Evolutionary conservation across 2,113 vertebrate genomes (phyloP).

Genomic region (Osmerus eperlanus): DNA sequence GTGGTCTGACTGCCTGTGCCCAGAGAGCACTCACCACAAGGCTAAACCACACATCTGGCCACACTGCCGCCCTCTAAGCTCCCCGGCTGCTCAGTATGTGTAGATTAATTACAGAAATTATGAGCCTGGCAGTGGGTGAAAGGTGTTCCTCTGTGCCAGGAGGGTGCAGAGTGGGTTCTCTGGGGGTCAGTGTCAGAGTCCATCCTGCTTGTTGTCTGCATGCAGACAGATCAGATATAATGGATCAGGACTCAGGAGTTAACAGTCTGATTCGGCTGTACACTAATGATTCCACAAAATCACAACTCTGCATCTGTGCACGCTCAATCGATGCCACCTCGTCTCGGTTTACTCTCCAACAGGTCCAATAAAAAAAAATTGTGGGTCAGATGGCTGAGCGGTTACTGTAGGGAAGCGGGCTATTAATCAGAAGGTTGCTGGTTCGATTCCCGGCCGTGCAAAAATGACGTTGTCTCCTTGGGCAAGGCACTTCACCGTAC

Average conservation of each 20-base stretch:
- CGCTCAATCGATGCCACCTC: conserved; percentile 29
- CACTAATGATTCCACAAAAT: too few species aligned
- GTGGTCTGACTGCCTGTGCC: conserved; percentile 63
- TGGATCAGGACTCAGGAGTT: too few species aligned
- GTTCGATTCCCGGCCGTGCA: too few species aligned
- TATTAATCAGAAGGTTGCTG: too few species aligned
- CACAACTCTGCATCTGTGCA: conserved; percentile 24
- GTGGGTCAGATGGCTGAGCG: too few species aligned
- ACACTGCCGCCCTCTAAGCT: conserved; percentile 42
- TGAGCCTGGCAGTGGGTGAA: conserved; percentile 52
- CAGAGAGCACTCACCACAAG: conserved; percentile 47
- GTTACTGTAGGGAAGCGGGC: too few species aligned
- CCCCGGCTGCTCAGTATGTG: conserved; percentile 38
- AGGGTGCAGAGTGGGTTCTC: conserved; percentile 26
- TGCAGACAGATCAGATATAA: not conserved
- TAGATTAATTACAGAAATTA: conserved; percentile 57
- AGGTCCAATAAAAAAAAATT: conserved; percentile 7
- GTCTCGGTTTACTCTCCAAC: conserved; percentile 30
- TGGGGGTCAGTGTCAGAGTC: conserved; percentile 32
- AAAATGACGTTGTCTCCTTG: too few species aligned
- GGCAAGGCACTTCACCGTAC: too few species aligned
- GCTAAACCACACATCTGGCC: conserved; percentile 45
- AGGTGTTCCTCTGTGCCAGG: conserved; percentile 25
- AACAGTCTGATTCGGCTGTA: too few species aligned
- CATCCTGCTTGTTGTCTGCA: conserved; percentile 31